phyloP scores from a whole-genome alignment of 1,140 invertebrate species.

The Procambarus clarkii region DNA sequence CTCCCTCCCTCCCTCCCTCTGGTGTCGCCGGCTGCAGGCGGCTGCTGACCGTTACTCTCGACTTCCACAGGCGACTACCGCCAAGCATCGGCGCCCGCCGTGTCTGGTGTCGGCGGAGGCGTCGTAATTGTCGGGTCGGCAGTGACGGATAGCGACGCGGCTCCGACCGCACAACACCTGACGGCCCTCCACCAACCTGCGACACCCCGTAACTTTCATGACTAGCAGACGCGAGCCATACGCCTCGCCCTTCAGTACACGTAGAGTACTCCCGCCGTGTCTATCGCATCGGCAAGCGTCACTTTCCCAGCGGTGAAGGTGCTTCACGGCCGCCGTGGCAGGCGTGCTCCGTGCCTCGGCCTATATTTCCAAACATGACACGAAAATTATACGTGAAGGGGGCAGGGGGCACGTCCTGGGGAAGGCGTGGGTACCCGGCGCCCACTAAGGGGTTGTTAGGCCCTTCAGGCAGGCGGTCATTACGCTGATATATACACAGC shows the following conservation, averaged over 20 bases:
- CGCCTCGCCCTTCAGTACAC: background rate
- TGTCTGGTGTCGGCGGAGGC: conserved; percentile 23
- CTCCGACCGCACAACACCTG: conserved; percentile 19
- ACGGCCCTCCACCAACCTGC: background rate
- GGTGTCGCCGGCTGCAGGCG: background rate
- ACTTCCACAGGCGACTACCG: background rate
- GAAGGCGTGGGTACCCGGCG: conserved; percentile 48
- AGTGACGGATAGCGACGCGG: conserved; percentile 22
- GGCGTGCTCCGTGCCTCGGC: conserved; percentile 20
- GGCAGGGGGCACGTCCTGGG: conserved; percentile 28
- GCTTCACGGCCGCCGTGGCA: conserved; percentile 3
- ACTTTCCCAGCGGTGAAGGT: background rate
- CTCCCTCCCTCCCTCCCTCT: background rate
- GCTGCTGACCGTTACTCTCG: background rate
- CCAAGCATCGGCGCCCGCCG: background rate
- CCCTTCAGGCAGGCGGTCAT: conserved; percentile 61
- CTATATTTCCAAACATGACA: conserved; percentile 66
- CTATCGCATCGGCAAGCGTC: background rate
- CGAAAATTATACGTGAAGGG: conserved; percentile 58
- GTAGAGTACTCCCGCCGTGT: background rate
- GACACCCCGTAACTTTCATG: background rate
- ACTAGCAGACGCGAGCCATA: background rate
- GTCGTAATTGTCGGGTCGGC: conserved; percentile 33
- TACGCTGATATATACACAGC: conserved; percentile 61
- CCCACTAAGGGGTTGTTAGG: conserved; percentile 60